phyloP scores from a whole-genome alignment of 1,140 invertebrate genomes.

The Pygmarrhopalites habei region DNA sequence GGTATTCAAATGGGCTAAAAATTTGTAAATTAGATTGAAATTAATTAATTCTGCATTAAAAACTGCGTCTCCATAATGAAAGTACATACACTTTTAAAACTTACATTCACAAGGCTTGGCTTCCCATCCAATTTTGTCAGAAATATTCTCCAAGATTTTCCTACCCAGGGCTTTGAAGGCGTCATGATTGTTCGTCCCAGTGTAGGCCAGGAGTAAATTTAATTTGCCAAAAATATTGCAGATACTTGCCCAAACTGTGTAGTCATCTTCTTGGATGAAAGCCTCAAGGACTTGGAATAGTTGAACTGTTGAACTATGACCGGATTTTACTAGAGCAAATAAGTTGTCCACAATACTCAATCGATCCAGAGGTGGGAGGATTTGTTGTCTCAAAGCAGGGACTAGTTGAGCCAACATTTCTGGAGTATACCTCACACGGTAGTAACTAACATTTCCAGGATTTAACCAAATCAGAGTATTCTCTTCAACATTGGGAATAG shows the following conservation, averaged over 20 bases:
- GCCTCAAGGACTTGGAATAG: conserved; percentile 3
- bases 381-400: conserved; percentile 67
- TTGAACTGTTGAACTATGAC: conserved; percentile 57
- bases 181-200: background rate
- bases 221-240: background rate
- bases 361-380: conserved; percentile 78
- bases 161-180: conserved; percentile 63
- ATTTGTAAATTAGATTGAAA: background rate
- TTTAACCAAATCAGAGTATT: conserved; percentile 83
- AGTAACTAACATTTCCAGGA: conserved; percentile 70
- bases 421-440: conserved; percentile 75
- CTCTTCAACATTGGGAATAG: conserved; percentile 51
- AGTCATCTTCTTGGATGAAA: conserved; percentile 8
- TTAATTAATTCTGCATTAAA: background rate
- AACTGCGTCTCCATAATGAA: background rate
- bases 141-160: conserved; percentile 61
- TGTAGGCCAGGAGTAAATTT: background rate
- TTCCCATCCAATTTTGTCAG: conserved; percentile 68
- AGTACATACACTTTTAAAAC: background rate
- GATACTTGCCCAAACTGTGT: conserved; percentile 7
- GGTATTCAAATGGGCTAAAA: conserved; percentile 65
- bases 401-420: conserved; percentile 69
- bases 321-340: conserved; percentile 81
- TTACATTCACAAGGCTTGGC: conserved; percentile 59
- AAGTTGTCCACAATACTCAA: conserved; percentile 85